phyloP scores from a whole-genome alignment of 2,888 invertebrate species.

The Patella caerulea region DNA sequence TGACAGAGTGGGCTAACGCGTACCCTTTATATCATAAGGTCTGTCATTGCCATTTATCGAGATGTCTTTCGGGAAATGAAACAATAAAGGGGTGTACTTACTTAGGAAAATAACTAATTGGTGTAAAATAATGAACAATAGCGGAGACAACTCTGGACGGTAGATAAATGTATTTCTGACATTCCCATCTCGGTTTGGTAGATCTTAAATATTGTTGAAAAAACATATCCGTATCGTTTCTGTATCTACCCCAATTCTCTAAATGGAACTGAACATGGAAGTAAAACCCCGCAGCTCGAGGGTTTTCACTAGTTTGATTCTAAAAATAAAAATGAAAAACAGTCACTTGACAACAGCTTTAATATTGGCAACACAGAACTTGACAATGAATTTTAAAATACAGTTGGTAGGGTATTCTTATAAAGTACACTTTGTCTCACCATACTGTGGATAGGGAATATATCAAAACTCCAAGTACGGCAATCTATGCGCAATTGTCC shows the following conservation, averaged over 20 bases:
- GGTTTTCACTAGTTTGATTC: conserved; percentile 4
- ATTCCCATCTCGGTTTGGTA: not conserved
- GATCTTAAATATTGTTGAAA: not conserved
- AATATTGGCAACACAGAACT: too few species aligned
- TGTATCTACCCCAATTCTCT: conserved; percentile 1
- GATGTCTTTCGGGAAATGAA: not conserved
- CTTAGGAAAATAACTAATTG: not conserved
- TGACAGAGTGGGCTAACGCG: too few species aligned
- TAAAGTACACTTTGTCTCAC: too few species aligned
- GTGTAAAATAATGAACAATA: not conserved
- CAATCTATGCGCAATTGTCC: too few species aligned
- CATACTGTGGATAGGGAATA: too few species aligned
- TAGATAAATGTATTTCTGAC: not conserved
- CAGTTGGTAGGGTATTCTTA: too few species aligned
- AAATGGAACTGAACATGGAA: conserved; percentile 22
- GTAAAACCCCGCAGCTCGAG: conserved; percentile 15
- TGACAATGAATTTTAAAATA: too few species aligned
- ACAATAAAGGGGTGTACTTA: not conserved
- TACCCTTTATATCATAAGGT: too few species aligned
- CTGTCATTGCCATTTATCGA: not conserved
- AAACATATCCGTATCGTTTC: not conserved
- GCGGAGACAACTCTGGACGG: not conserved
- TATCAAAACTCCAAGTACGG: too few species aligned
- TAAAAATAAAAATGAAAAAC: not conserved
- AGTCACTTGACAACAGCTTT: too few species aligned